Base-by-base conservation (phyloP, 2,797 vertebrate species). In the Pseudochromis fuscus region DNA sequence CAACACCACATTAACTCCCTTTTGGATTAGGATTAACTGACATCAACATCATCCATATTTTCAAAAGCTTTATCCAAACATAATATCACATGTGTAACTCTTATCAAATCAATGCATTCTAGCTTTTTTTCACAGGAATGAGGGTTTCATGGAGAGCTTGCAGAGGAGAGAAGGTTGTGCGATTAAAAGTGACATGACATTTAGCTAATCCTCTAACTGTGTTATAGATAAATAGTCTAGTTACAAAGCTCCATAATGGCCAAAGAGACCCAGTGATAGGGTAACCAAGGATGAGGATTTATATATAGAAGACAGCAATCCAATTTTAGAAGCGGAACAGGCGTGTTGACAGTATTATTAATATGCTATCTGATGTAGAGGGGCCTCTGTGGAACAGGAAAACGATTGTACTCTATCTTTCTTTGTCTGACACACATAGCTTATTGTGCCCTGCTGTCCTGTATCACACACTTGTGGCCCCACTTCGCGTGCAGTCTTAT, bases 281-380 rank as follows among this genome's bases (percentile, higher is more conserved):
- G 63, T 63, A 78, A 82, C 56, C 64, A 53, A 57, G 57, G 68
- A 67, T 50, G 27, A 53, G 60, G 64, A 56, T 56, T 57, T 86
- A 71, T 77, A 76, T 76, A 73, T 77, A 75, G 75, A 57, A 38
- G 48, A 56, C 4, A n/a, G 27, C 12, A 23, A 19, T 75, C 72
- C 60, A 67, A 51, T 85, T 90, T 87, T 86, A 80, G 76, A 67
- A 57, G 71, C 63, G 5, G 65, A 84, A 40, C 52, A 2, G 57
- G 31, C 23, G 4, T 83, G 81, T 77, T 84, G 88, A 86, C 83
- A 60, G 55, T 60, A 40, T 81, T 82, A 89, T 90, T 89, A 84
- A 88, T 79, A 61, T 66, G 52, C 35, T 44, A 57, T 84, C 64
- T 69, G 56, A 81, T 69, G 52, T 30, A 25, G 45, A 61, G 50